phyloP scores from a whole-genome alignment of 2,888 invertebrate genomes.

The Drosophila merina region DNA sequence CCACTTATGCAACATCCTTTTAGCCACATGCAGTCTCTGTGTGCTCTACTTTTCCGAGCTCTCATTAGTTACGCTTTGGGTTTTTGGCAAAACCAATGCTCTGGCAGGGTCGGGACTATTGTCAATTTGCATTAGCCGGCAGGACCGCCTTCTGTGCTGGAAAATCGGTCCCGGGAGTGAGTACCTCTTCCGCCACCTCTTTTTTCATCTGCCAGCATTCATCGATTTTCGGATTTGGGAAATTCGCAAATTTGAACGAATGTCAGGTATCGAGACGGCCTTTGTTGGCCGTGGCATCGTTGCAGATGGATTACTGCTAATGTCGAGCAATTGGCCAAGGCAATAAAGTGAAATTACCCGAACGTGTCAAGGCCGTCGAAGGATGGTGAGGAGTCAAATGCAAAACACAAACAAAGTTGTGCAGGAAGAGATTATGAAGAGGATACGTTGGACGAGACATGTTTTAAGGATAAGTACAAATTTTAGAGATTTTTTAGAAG shows the following conservation, averaged over 20 bases:
- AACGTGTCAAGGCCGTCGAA: conserved; percentile 66
- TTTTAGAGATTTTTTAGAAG: not conserved
- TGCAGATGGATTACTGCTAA: conserved; percentile 76
- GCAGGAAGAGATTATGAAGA: not conserved
- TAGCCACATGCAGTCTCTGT: conserved; percentile 32
- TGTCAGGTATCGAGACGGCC: conserved; percentile 69
- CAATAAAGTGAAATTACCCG: conserved; percentile 70
- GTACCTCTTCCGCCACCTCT: conserved; percentile 67
- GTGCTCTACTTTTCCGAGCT: conserved; percentile 37
- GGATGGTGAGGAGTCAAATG: not conserved
- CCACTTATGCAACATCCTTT: conserved; percentile 47
- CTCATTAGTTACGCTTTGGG: conserved; percentile 72
- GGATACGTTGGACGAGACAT: not conserved
- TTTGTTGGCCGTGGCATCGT: conserved; percentile 34
- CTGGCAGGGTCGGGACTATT: conserved; percentile 62
- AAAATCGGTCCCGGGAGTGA: conserved; percentile 22
- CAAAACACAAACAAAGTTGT: not conserved
- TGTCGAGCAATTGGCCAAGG: conserved; percentile 68
- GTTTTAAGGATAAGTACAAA: not conserved
- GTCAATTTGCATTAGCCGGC: conserved; percentile 72
- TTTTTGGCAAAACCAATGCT: conserved; percentile 67
- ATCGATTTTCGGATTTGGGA: conserved; percentile 62
- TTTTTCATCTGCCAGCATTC: conserved; percentile 71
- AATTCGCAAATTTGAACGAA: conserved; percentile 62
- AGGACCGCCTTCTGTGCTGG: conserved; percentile 69